Conservation (phyloP, 2,888 invertebrate species). For the Drosophila histrio region DNA sequence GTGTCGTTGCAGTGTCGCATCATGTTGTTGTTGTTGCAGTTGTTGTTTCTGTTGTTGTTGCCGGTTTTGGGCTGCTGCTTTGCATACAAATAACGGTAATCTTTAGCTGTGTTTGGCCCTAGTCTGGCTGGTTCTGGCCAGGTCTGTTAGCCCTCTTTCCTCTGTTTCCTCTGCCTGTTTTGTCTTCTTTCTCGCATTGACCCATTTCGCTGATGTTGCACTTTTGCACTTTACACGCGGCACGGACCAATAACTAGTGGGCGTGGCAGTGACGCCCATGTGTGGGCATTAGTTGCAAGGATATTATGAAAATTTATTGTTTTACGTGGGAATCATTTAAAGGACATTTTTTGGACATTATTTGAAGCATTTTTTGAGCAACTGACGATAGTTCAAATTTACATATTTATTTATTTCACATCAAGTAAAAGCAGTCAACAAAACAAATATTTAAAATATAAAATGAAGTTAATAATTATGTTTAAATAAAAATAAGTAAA, state of each 20-base stretch:
- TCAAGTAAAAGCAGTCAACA: too few relatives aligned
- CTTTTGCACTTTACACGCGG: slow-evolving; percentile 58
- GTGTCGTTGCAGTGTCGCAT: slow-evolving; percentile 49
- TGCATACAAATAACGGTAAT: slow-evolving; percentile 71
- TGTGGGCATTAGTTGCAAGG: slow-evolving; percentile 24
- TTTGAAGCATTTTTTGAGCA: background rate
- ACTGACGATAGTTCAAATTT: background rate
- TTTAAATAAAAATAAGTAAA: too few relatives aligned
- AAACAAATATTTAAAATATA: too few relatives aligned
- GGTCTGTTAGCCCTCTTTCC: background rate
- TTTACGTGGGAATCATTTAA: slow-evolving; percentile 55
- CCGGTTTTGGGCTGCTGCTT: slow-evolving; percentile 65
- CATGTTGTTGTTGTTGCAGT: slow-evolving; percentile 33
- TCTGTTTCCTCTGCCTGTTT: too few relatives aligned
- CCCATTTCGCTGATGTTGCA: slow-evolving; percentile 62
- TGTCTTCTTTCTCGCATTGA: slow-evolving; percentile 9
- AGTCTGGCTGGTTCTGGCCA: slow-evolving; percentile 11
- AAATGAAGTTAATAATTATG: too few relatives aligned
- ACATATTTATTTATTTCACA: too few relatives aligned
- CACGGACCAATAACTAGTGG: background rate
- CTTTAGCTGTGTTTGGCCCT: slow-evolving; percentile 45
- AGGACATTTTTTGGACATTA: slow-evolving; percentile 3
- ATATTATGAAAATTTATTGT: slow-evolving; percentile 68
- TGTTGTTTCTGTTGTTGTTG: slow-evolving; percentile 46
- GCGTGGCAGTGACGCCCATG: background rate